These are phyloP conservation scores for Trogon melanurus DNA, from an alignment of 2,113 vertebrate genomes.

Conservation along the genomic window DNA sequence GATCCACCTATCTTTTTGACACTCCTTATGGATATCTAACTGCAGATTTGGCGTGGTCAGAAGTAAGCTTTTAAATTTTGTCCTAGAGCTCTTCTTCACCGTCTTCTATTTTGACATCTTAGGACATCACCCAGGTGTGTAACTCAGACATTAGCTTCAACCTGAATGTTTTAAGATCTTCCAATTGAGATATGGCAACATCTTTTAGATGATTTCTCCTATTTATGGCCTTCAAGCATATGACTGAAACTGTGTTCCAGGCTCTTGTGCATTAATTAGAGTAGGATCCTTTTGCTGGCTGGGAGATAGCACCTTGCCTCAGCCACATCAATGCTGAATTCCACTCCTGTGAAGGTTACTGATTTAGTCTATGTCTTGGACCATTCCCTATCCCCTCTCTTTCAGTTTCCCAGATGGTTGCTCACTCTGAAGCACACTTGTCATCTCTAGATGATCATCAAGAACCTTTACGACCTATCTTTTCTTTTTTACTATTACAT, in stretches of 20 bases:
- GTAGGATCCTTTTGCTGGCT: not conserved
- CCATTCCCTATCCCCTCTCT: accelerated
- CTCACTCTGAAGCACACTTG: not conserved
- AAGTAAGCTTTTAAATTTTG: not conserved
- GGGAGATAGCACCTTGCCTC: not conserved
- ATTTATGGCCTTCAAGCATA: not conserved
- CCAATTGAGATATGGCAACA: not conserved
- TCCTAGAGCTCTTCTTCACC: not conserved
- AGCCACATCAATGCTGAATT: not conserved
- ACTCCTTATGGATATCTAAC: not conserved
- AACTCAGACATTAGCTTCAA: not conserved
- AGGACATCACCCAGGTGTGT: not conserved
- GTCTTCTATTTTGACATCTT: not conserved
- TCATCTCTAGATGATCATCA: not conserved
- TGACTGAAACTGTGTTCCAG: not conserved
- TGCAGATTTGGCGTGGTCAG: not conserved
- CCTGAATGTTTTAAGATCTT: not conserved
- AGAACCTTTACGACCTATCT: not conserved
- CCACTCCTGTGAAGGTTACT: not conserved
- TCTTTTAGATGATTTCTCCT: not conserved
- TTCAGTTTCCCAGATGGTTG: not conserved
- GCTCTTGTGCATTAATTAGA: not conserved
- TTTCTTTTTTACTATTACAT: not conserved
- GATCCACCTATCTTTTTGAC: not conserved
- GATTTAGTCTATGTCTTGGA: not conserved